Evolutionary conservation across 2,113 vertebrate species (phyloP).

Genomic region (Typhlomys cinereus): DNA sequence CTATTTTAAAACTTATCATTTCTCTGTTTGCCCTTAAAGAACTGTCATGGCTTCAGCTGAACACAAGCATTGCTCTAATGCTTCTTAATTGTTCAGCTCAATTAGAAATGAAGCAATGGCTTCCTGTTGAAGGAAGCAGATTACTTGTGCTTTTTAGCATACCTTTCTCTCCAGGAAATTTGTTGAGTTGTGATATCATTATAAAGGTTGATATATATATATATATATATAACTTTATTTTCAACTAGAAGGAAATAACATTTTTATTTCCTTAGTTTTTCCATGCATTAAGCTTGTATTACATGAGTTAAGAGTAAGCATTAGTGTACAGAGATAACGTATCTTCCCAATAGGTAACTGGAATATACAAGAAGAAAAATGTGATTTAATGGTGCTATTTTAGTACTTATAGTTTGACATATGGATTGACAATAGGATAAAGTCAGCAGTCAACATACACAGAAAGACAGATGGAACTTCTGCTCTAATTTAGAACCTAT

Average conservation of each 20-base stretch:
- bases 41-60: background rate
- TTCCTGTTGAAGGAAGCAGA: background rate
- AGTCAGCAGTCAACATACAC: conserved; percentile 79
- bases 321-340: conserved; percentile 80
- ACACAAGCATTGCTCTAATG: conserved; percentile 38
- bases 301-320: conserved; percentile 72
- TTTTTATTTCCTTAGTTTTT: conserved; percentile 80
- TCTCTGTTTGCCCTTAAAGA: background rate
- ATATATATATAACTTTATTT: conserved; percentile 81
- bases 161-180: conserved; percentile 29
- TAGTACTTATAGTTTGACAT: conserved; percentile 81
- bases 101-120: background rate
- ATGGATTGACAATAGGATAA: conserved; percentile 82
- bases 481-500: conserved; percentile 69
- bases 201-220: conserved; percentile 72
- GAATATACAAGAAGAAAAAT: conserved; percentile 83
- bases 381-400: conserved; percentile 86
- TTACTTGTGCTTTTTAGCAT: background rate
- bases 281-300: conserved; percentile 50
- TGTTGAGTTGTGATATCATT: conserved; percentile 70
- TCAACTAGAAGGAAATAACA: conserved; percentile 67
- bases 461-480: conserved; percentile 75
- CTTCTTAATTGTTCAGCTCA: background rate
- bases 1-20: background rate
- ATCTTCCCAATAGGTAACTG: conserved; percentile 85